Base-by-base conservation (phyloP, 2,113 vertebrate genomes). In the Microtus richardsoni region DNA sequence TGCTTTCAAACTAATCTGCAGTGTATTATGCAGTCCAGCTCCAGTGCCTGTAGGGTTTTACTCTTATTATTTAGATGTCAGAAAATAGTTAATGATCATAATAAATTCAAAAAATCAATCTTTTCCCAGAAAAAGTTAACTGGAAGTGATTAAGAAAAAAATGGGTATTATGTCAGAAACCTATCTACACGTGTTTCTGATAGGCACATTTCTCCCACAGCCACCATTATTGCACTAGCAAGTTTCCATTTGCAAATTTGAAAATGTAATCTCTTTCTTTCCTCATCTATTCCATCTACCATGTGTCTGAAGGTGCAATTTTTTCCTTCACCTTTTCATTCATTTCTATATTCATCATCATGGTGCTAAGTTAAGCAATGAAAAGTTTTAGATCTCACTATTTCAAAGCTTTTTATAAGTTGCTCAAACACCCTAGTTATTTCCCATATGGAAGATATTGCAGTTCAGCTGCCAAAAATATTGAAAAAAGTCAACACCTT, bases 181-280 rank as follows among this genome's bases (percentile, higher is more conserved):
- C 84, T 49, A 62, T 44, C 58, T 71, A 88, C 13, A 74, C 30
- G 1, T 49, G 54, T 83, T 58, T 64, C 22, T 36, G 24, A 58
- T n/a, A 66, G 47, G n/a, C 79, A 3, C 14, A 3, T 95, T 91
- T 93, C 93, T 77, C 70, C 64, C 24, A 75, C 16, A 91, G 10
- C 0, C 39, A 77, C 89, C 47, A 71, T 86, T 79, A 60, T 44
- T 77, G 3, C 75, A 8, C 62, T 85, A 58, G 36, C 70, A 96
- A 96, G 96, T 93, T 94, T 93, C n/a, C 68, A 84, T 88, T 82
- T 88, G n/a, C 47, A 90, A 96, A 95, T 89, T 79, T 41, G 9
- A 90, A 94, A 85, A 52, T 66, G 28, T 10, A 79, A 82, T 41
- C 88, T 93, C 80, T 71, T 92, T 85, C 5, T 39, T 89, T 92